A percentile compares a stretch with the other conserved stretches of the same genome.
Evolutionary conservation across 2,797 vertebrate species (phyloP).

Genomic region (Naso thynnoides): DNA sequence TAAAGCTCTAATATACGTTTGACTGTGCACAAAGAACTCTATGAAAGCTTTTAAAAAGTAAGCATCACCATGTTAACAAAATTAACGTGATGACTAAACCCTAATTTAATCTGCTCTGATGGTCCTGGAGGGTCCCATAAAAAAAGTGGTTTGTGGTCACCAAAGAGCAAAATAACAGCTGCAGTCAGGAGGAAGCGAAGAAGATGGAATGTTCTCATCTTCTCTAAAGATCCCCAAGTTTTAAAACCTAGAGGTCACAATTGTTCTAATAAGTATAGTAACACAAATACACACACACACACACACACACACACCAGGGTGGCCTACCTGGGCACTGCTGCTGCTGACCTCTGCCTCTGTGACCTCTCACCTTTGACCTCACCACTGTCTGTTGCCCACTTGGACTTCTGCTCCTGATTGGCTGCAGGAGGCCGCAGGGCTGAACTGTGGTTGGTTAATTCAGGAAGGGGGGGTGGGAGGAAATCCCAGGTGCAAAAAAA

Average conservation of each 20-base stretch:
- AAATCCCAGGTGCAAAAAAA: constrained; percentile 80
- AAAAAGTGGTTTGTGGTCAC: too few relatives aligned
- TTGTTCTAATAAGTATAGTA: constrained; percentile 43
- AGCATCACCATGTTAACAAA: too few relatives aligned
- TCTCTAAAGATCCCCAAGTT: too few relatives aligned
- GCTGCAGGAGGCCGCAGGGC: constrained; percentile 56
- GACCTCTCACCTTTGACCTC: constrained; percentile 81
- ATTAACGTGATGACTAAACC: too few relatives aligned
- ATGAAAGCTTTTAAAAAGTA: too few relatives aligned
- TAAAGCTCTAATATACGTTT: too few relatives aligned
- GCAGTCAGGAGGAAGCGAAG: background rate
- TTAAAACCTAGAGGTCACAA: background rate
- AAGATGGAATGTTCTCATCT: background rate
- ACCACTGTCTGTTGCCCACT: constrained; percentile 76
- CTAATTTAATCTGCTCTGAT: too few relatives aligned
- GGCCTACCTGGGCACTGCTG: constrained; percentile 73
- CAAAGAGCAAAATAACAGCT: background rate
- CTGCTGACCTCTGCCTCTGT: constrained; percentile 79
- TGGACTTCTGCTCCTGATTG: constrained; percentile 67
- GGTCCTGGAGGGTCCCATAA: too few relatives aligned
- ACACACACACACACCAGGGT: constrained; percentile 64
- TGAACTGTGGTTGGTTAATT: constrained; percentile 71
- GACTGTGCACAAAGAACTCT: too few relatives aligned
- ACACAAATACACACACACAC: constrained; percentile 51
- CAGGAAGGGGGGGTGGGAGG: constrained; percentile 59